A percentile compares a stretch with the other conserved stretches of the same genome.
Evolutionary conservation across 2,888 invertebrate genomes (phyloP).

Genomic region (Seira musarum): DNA sequence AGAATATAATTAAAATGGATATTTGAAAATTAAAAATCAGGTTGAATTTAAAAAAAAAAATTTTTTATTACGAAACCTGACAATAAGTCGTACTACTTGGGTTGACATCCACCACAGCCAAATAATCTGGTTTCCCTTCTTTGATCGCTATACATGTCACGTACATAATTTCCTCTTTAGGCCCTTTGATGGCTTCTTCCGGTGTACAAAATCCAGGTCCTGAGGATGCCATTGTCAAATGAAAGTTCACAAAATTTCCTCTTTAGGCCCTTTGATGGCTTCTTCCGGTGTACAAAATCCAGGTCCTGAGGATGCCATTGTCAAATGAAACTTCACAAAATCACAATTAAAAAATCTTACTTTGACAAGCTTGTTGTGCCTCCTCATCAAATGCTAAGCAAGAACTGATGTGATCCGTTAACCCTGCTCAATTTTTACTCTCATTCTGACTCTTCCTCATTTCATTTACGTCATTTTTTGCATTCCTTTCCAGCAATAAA

Average conservation of each 20-base stretch:
- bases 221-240: too few relatives aligned
- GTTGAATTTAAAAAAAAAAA: background rate
- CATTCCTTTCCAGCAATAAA: too few relatives aligned
- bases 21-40: too few relatives aligned
- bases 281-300: conserved; percentile 72
- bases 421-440: too few relatives aligned
- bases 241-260: conserved; percentile 89
- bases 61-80: conserved; percentile 78
- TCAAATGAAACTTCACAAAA: too few relatives aligned
- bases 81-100: conserved; percentile 88
- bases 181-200: conserved; percentile 83
- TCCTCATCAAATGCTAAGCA: too few relatives aligned
- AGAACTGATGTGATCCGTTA: too few relatives aligned
- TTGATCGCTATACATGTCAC: conserved; percentile 90
- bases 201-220: conserved; percentile 59
- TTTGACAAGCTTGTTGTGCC: too few relatives aligned
- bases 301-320: conserved; percentile 52
- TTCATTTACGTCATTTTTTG: too few relatives aligned
- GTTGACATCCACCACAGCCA: conserved; percentile 94
- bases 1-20: too few relatives aligned
- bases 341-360: too few relatives aligned
- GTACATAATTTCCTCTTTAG: conserved; percentile 87
- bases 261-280: conserved; percentile 84
- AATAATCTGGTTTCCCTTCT: conserved; percentile 84
- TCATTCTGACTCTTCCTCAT: too few relatives aligned